Evolutionary conservation across 1,140 invertebrate genomes (phyloP).

Genomic region (Drosophila chauvacae): DNA sequence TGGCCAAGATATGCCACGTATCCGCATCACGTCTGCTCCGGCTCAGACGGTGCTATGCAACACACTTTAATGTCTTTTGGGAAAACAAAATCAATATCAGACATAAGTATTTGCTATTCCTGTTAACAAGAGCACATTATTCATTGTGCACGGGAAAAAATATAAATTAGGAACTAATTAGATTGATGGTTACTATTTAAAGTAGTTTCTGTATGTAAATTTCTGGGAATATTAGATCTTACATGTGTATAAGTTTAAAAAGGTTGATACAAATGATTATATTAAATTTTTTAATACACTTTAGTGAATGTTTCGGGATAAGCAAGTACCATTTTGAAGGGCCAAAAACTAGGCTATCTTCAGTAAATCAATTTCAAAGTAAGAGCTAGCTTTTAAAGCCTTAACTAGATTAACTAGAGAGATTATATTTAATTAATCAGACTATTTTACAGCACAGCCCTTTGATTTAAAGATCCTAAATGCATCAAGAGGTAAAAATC

Average conservation of each 20-base stretch:
- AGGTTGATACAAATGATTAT: too few species aligned
- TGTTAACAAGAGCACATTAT: conserved; percentile 15
- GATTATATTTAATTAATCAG: not conserved
- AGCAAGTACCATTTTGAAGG: too few species aligned
- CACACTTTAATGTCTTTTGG: conserved; percentile 17
- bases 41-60: conserved; percentile 34
- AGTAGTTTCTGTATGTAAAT: too few species aligned
- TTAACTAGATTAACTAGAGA: too few species aligned
- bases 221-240: too few species aligned
- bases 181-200: not conserved
- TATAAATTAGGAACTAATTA: not conserved
- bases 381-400: too few species aligned
- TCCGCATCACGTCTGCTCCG: conserved; percentile 42
- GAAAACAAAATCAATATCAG: conserved; percentile 67
- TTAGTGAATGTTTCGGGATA: too few species aligned
- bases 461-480: not conserved
- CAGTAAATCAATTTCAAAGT: too few species aligned
- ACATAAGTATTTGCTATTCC: conserved; percentile 43
- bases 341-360: not conserved
- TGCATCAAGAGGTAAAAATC: not conserved
- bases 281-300: too few species aligned
- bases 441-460: too few species aligned
- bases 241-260: too few species aligned
- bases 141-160: not conserved
- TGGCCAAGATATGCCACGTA: conserved; percentile 54